Evolutionary conservation across 2,797 vertebrate genomes (phyloP).

Genomic region (Sebastes hubbsi): DNA sequence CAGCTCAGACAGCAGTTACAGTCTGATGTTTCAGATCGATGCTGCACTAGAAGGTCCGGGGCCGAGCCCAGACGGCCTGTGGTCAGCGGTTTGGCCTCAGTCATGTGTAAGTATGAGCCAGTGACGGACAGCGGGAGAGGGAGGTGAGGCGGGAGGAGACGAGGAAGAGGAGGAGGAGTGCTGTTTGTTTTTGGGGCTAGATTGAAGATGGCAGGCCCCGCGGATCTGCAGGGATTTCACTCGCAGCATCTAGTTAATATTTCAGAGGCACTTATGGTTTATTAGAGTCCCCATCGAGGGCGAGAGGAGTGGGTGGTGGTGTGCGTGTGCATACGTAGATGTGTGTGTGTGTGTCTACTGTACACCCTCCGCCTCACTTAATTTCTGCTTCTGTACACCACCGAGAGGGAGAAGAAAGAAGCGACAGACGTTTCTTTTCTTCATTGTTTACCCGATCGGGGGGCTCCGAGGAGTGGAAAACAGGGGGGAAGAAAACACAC

Average conservation of each 20-base stretch:
- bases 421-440: constrained; percentile 27
- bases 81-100: constrained; percentile 62
- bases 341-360: constrained; percentile 8
- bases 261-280: constrained; percentile 87
- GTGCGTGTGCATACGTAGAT: not conserved
- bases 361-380: constrained; percentile 54
- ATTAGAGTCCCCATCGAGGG: constrained; percentile 76
- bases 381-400: constrained; percentile 65
- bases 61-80: constrained; percentile 55
- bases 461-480: constrained; percentile 26
- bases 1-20: constrained; percentile 37
- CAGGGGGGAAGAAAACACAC: not conserved
- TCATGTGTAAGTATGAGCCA: constrained; percentile 61
- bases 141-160: constrained; percentile 24
- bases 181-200: constrained; percentile 75
- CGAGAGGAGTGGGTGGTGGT: constrained; percentile 37
- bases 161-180: constrained; percentile 33
- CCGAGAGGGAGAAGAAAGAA: constrained; percentile 22
- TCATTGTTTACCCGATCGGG: constrained; percentile 55
- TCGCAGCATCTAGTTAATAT: constrained; percentile 85
- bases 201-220: constrained; percentile 81
- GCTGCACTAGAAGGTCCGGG: constrained; percentile 46
- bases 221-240: constrained; percentile 77
- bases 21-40: constrained; percentile 60
- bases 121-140: constrained; percentile 43